Percentiles rank a stretch among this genome's conserved stretches.
Evolutionary conservation across 2,797 vertebrate genomes (phyloP).

Genomic region (Lacerta agilis): DNA sequence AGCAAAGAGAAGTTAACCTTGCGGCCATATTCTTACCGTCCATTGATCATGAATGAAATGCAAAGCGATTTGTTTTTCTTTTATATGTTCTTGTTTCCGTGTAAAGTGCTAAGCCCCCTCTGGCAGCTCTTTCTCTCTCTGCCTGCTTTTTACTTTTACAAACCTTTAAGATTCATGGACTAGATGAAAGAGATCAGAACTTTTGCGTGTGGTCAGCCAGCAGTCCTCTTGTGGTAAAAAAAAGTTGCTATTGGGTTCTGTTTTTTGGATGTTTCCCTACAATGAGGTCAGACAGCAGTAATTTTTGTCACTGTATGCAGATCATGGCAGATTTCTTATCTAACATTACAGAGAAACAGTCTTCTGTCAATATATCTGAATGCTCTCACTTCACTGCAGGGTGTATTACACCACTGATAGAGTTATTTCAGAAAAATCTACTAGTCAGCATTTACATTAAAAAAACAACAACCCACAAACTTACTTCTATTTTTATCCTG

Average conservation of each 20-base stretch:
- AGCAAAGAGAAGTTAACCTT: not conserved
- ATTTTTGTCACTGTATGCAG: conserved; percentile 39
- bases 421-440: conserved; percentile 45
- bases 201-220: conserved; percentile 5
- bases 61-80: conserved; percentile 30
- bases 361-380: conserved; percentile 60
- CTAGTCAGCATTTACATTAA: conserved; percentile 22
- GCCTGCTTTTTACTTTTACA: not conserved
- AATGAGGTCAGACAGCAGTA: conserved; percentile 52
- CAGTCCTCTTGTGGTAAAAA: not conserved
- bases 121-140: conserved; percentile 24
- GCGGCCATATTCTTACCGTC: not conserved
- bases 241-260: not conserved
- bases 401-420: conserved; percentile 41
- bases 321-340: conserved; percentile 49
- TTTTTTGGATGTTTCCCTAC: conserved; percentile 28
- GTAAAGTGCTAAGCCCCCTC: not conserved
- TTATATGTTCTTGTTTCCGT: conserved; percentile 3
- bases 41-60: not conserved
- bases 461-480: not conserved
- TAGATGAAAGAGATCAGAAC: not conserved
- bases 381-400: conserved; percentile 36
- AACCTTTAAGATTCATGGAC: conserved; percentile 29
- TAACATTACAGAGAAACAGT: conserved; percentile 51
- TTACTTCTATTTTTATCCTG: conserved; percentile 25